Conservation (phyloP, 2,797 vertebrate genomes). For the Enoplosus armatus region DNA sequence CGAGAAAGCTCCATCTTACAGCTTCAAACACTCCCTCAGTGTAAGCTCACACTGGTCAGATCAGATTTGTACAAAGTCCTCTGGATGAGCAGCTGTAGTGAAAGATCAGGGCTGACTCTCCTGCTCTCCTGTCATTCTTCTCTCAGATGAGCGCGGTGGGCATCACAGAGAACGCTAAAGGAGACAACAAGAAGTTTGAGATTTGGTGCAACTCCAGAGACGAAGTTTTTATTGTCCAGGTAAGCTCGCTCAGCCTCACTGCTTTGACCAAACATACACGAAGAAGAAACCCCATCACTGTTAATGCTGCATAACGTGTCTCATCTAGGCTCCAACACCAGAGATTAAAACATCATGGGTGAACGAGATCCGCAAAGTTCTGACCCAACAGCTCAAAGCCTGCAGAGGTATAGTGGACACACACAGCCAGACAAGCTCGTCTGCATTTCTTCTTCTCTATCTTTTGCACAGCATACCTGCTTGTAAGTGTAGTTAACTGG, state of each 20-base stretch:
- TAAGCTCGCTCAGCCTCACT: slow-evolving; percentile 46
- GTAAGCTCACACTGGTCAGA: slow-evolving; percentile 79
- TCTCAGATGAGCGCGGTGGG: slow-evolving; percentile 95
- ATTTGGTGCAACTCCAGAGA: slow-evolving; percentile 98
- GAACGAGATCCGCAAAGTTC: slow-evolving; percentile 95
- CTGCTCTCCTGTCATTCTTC: neutral
- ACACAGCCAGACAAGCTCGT: neutral
- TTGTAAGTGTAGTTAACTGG: neutral
- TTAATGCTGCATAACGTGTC: neutral
- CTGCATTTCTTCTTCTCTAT: neutral
- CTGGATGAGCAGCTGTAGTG: accelerated
- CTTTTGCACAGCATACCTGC: neutral
- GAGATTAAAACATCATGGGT: slow-evolving; percentile 96
- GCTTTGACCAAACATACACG: neutral
- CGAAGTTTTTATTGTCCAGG: slow-evolving; percentile 97
- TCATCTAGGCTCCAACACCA: slow-evolving; percentile 88
- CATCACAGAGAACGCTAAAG: slow-evolving; percentile 96
- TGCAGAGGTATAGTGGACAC: slow-evolving; percentile 87
- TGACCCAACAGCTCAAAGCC: slow-evolving; percentile 96
- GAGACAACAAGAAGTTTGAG: slow-evolving; percentile 97
- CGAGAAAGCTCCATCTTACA: slow-evolving; percentile 97
- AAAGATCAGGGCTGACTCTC: neutral
- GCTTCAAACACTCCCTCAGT: slow-evolving; percentile 96
- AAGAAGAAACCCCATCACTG: neutral
- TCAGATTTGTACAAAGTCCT: too few species aligned